phyloP scores from a whole-genome alignment of 2,797 vertebrate genomes.

The Hafferia zeledoni region DNA sequence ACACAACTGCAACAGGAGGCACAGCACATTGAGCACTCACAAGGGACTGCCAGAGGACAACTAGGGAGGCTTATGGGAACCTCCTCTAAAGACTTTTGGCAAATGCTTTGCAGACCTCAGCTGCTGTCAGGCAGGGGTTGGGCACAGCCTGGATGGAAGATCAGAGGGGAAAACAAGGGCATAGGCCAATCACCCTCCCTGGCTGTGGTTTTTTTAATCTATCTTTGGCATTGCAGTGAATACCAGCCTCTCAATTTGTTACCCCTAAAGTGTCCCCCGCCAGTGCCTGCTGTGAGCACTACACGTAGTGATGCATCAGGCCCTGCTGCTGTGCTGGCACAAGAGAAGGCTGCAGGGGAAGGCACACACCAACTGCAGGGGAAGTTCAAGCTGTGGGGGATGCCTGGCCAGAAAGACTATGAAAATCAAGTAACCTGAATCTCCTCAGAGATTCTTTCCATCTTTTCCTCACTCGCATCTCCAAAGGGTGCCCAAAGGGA shows the following conservation, averaged over 20 bases:
- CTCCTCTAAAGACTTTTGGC: background rate
- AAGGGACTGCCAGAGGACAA: background rate
- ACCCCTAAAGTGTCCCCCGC: background rate
- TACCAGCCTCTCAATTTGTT: background rate
- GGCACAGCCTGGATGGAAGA: background rate
- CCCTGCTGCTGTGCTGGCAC: background rate
- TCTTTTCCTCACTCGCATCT: background rate
- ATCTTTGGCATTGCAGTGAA: background rate
- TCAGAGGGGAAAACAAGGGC: background rate
- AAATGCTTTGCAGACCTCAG: background rate
- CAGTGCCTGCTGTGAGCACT: fast-evolving
- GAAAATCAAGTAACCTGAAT: background rate
- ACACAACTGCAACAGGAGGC: background rate
- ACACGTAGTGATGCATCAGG: fast-evolving
- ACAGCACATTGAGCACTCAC: background rate
- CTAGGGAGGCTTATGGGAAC: background rate
- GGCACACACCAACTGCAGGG: background rate
- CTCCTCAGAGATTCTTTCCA: background rate
- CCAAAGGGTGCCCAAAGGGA: background rate
- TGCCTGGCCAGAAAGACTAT: background rate
- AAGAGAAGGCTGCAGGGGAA: background rate
- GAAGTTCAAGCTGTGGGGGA: background rate
- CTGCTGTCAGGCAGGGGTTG: background rate
- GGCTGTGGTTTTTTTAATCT: background rate
- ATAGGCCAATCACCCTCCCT: background rate